Evolutionary conservation across 2,113 vertebrate species (phyloP).

Genomic region (Crotalus horridus): DNA sequence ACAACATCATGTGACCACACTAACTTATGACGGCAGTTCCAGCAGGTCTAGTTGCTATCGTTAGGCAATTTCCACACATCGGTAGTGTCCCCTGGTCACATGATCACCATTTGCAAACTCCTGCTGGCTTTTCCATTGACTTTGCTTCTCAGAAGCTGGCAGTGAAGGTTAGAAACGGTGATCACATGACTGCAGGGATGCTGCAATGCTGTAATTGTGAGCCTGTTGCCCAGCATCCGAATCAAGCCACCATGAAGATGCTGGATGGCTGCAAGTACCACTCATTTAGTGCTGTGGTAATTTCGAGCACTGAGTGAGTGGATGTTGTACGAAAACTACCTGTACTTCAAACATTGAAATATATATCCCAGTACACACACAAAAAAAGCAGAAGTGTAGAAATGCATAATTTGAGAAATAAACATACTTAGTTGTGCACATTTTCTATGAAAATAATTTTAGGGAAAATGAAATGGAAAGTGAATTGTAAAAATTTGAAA

Average conservation of each 20-base stretch:
- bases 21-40: background rate
- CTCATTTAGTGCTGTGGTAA: background rate
- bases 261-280: background rate
- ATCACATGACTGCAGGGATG: background rate
- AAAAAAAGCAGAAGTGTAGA: background rate
- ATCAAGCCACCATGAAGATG: background rate
- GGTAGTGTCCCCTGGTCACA: background rate
- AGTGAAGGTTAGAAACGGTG: background rate
- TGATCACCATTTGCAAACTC: background rate
- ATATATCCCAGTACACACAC: background rate
- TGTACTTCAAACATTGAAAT: background rate
- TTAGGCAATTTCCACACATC: background rate
- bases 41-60: rapidly evolving
- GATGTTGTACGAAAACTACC: background rate
- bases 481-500: background rate
- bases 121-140: background rate
- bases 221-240: background rate
- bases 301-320: background rate
- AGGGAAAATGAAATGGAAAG: background rate
- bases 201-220: background rate
- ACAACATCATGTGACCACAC: background rate
- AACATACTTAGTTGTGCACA: background rate
- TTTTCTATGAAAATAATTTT: background rate
- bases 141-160: background rate
- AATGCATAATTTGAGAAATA: background rate